Percentiles rank a stretch among this genome's conserved stretches.
These are phyloP conservation scores for Chelonus formosanus DNA, from an alignment of 2,888 invertebrate genomes.

Conservation along the genomic window DNA sequence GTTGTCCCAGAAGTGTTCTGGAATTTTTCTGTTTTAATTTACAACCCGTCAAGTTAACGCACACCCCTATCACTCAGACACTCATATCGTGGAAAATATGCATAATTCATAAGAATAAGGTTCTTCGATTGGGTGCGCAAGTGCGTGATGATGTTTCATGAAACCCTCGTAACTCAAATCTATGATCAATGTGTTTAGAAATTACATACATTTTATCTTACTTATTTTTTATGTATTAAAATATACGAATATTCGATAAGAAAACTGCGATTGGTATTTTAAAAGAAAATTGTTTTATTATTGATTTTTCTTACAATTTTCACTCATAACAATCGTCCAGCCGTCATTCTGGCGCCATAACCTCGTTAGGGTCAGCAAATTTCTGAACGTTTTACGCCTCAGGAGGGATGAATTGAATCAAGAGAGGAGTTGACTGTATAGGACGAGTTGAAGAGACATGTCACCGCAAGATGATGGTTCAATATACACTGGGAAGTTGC, in stretches of 20 bases:
- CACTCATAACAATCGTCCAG: conserved; percentile 28
- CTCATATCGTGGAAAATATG: conserved; percentile 61
- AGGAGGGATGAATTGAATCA: conserved; percentile 39
- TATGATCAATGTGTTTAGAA: too few species aligned
- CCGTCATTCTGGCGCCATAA: conserved; percentile 44
- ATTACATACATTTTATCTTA: too few species aligned
- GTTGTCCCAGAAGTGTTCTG: conserved; percentile 26
- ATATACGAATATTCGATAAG: too few species aligned
- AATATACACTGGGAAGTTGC: too few species aligned
- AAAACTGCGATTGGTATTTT: too few species aligned
- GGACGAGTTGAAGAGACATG: neutral
- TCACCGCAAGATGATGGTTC: too few species aligned
- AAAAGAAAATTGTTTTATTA: too few species aligned
- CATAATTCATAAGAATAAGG: conserved; percentile 56
- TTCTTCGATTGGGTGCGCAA: conserved; percentile 29
- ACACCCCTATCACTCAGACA: conserved; percentile 61
- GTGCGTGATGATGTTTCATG: conserved; percentile 2
- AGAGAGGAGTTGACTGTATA: conserved; percentile 16
- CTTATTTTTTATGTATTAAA: too few species aligned
- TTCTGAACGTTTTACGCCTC: conserved; percentile 37
- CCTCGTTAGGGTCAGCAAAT: conserved; percentile 55
- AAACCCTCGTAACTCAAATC: too few species aligned
- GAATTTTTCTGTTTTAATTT: conserved; percentile 55
- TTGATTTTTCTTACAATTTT: conserved; percentile 16
- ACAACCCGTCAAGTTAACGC: conserved; percentile 59